Percentiles rank a stretch among this genome's conserved stretches.
Conservation (phyloP, 2,888 invertebrate species). For the Fragum sueziense region DNA sequence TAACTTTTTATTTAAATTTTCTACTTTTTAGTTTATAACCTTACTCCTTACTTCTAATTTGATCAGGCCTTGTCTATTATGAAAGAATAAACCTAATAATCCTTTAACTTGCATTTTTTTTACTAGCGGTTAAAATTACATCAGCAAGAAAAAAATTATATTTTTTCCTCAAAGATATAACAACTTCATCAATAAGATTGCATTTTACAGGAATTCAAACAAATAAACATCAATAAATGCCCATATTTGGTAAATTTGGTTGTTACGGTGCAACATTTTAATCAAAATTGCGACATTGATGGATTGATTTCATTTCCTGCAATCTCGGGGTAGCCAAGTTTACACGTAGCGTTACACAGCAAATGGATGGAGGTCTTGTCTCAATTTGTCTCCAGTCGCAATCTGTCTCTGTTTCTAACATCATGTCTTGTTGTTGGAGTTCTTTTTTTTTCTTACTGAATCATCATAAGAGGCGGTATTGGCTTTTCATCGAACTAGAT, state of each 20-base stretch:
- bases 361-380: slow-evolving; percentile 33
- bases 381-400: no score
- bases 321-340: slow-evolving; percentile 15
- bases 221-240: slow-evolving; percentile 23
- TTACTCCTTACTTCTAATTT: no score
- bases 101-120: no score
- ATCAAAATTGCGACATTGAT: slow-evolving; percentile 40
- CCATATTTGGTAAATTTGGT: slow-evolving; percentile 23
- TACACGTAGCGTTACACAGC: slow-evolving; percentile 27
- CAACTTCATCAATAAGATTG: slow-evolving; percentile 13
- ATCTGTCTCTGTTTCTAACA: no score
- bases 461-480: no score
- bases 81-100: no score
- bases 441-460: no score
- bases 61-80: no score
- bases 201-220: slow-evolving; percentile 10
- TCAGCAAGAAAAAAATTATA: not conserved
- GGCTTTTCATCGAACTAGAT: no score
- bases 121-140: not conserved
- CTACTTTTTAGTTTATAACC: no score
- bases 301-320: slow-evolving; percentile 57
- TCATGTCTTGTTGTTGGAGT: no score
- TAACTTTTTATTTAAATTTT: no score
- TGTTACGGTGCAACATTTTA: slow-evolving; percentile 23
- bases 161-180: not conserved